Conservation (phyloP, 1,140 invertebrate genomes). For the Tetraneura akinire region DNA sequence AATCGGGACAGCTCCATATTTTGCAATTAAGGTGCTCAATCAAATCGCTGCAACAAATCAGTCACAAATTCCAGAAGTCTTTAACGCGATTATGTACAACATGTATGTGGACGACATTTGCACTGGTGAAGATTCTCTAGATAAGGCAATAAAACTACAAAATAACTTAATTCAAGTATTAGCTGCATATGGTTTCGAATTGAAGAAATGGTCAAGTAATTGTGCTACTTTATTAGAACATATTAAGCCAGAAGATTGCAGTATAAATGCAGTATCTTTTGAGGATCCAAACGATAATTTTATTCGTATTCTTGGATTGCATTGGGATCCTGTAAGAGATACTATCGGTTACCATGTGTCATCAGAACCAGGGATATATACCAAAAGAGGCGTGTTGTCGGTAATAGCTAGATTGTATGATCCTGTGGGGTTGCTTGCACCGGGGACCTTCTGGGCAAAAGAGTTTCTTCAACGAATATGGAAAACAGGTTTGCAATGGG, state of each 20-base stretch:
- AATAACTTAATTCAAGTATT: background rate
- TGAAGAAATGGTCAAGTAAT: constrained; percentile 4
- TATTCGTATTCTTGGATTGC: background rate
- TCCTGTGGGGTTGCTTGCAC: constrained; percentile 55
- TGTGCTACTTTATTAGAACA: background rate
- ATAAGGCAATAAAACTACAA: background rate
- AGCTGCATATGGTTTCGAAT: background rate
- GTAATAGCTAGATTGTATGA: constrained; percentile 55
- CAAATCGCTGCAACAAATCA: background rate
- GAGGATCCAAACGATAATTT: background rate
- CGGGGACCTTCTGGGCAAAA: constrained; percentile 54
- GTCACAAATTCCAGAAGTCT: background rate
- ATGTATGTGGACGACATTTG: constrained; percentile 2
- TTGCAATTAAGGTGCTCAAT: background rate
- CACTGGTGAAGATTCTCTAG: background rate
- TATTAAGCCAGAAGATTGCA: background rate
- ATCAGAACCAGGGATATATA: background rate
- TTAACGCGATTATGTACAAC: background rate
- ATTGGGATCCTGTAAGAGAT: background rate
- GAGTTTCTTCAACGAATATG: constrained; percentile 52
- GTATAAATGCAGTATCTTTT: background rate
- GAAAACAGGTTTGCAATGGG: constrained; percentile 46
- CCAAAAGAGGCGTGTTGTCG: constrained; percentile 52
- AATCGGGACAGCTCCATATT: background rate
- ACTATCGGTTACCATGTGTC: background rate